Evolutionary conservation across 2,113 vertebrate genomes (phyloP), one percentile per base, ranked within the genome.

Genomic region (Microtus pennsylvanicus): DNA sequence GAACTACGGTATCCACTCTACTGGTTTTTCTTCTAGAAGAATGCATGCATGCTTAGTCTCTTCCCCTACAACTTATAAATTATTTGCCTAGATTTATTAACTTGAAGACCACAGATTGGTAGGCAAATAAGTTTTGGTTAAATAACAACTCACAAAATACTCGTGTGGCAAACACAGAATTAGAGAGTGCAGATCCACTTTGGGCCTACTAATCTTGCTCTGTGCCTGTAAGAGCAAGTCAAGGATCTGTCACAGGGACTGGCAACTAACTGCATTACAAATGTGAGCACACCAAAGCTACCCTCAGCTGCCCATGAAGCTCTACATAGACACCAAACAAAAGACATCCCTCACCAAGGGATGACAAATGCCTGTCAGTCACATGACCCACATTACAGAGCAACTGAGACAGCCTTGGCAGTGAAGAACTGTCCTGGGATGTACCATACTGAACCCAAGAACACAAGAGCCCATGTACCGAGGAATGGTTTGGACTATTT

Each of bases 201-300:
- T 38, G 21, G 85, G 78, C 93, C 80, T 94, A 67, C 50, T 96
- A 77, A 96, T 21, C 75, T 91, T 69, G 74, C 26, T 76, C 94
- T 80, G 74, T 61, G 92, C 65, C 47, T 96, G 81, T 91, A 76
- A 89, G 21, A 90, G n/a, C 72, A 72, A 93, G n/a, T 74, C 77
- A 97, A 96, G 93, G 45, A 83, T 93, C 89, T 89, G 81, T 19
- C 75, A 87, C 26, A 90, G 55, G 47, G 94, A 81, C 45, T 78
- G 91, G 80, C 52, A 35, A 91, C 26, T 88, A 89, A 26, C 90
- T 96, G 77, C 85, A 83, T 87, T 67, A 93, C 86, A 95, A 30
- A 24, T 86, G 2, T 45, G 97, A 93, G 19, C 33, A 96, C 21
- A 91, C 58, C 50, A 95, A 4, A n/a, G 96, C 45, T 28, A 78